phyloP scores from a whole-genome alignment of 2,113 vertebrate genomes.

The Charadrius vociferus region DNA sequence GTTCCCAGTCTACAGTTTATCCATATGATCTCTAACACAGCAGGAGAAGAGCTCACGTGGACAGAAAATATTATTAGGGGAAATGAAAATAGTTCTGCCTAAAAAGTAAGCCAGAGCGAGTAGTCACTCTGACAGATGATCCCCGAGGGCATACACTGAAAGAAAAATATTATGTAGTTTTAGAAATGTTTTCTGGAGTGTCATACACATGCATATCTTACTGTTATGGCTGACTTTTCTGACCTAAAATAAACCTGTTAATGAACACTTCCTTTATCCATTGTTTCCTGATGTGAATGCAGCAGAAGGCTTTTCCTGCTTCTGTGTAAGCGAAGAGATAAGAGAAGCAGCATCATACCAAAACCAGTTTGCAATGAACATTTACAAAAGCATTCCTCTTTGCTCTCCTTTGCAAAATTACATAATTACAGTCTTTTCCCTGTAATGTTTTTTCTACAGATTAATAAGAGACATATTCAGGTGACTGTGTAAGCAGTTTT shows the following conservation, averaged over 20 bases:
- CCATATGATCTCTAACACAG: background rate
- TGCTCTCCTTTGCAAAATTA: background rate
- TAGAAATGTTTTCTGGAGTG: background rate
- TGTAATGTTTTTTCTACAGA: background rate
- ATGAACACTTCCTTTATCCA: background rate
- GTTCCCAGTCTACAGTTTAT: background rate
- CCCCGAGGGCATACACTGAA: background rate
- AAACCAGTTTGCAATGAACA: background rate
- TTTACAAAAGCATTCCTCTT: background rate
- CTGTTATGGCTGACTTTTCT: background rate
- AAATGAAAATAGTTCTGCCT: background rate
- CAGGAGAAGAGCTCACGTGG: background rate
- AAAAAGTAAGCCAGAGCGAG: background rate
- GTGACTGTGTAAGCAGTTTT: background rate
- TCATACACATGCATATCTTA: background rate
- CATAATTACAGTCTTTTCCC: background rate
- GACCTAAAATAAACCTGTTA: slow-evolving; percentile 15
- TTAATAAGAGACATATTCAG: background rate
- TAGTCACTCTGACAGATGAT: background rate
- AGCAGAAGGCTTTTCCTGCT: background rate
- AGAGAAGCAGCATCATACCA: background rate
- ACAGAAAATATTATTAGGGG: background rate
- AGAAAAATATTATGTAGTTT: background rate
- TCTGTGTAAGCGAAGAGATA: background rate
- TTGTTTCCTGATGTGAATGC: background rate